These are phyloP conservation scores for Drosophila murphyi DNA, from an alignment of 1,140 invertebrate species.

Conservation along the genomic window DNA sequence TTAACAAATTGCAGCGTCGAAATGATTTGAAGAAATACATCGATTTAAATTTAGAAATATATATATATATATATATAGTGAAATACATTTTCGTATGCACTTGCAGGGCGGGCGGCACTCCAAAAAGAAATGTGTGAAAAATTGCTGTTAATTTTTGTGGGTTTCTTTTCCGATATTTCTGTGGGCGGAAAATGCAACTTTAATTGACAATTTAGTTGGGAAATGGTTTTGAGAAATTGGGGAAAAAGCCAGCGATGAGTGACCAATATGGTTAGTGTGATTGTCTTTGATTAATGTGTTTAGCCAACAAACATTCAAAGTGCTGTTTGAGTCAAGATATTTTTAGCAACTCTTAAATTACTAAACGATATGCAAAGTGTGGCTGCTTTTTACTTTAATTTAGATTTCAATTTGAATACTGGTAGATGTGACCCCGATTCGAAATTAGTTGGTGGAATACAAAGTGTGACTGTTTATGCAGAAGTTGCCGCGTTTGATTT, in stretches of 20 bases:
- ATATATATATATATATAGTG: conserved; percentile 46
- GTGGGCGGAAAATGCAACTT: conserved; percentile 61
- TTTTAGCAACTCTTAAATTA: neutral
- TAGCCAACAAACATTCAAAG: neutral
- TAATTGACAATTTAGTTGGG: conserved; percentile 69
- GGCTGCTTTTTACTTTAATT: too few relatives aligned
- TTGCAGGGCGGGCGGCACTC: conserved; percentile 45
- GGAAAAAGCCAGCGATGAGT: conserved; percentile 14
- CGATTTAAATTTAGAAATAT: conserved; percentile 62
- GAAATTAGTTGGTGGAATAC: too few relatives aligned
- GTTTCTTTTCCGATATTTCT: conserved; percentile 13
- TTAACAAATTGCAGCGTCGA: conserved; percentile 81
- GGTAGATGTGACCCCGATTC: too few relatives aligned
- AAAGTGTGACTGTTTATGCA: too few relatives aligned
- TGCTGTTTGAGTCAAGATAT: conserved; percentile 6
- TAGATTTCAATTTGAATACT: too few relatives aligned
- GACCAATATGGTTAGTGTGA: conserved; percentile 22
- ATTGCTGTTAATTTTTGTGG: conserved; percentile 54
- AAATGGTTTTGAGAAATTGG: conserved; percentile 46
- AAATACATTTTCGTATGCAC: conserved; percentile 47
- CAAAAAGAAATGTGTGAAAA: conserved; percentile 77
- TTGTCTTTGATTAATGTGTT: neutral
- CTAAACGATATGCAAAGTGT: neutral
- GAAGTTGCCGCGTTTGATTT: too few relatives aligned
- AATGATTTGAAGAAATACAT: conserved; percentile 65